phyloP scores from a whole-genome alignment of 2,797 vertebrate genomes.

The Enteromius radiatus region DNA sequence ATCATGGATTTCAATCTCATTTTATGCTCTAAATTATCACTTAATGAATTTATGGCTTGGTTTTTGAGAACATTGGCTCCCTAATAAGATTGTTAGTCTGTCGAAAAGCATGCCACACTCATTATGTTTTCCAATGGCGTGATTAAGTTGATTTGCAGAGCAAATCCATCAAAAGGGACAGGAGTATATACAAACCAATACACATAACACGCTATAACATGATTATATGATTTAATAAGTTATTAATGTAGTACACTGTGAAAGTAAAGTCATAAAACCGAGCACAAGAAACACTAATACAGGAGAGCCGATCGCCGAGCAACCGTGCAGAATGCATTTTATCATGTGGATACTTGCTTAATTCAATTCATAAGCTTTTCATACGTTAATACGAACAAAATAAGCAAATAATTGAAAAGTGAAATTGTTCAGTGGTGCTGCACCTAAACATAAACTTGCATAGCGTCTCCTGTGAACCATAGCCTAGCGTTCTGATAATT shows the following conservation, averaged over 20 bases:
- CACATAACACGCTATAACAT: conserved; percentile 73
- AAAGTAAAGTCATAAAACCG: conserved; percentile 70
- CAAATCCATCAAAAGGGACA: conserved; percentile 76
- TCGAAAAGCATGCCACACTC: conserved; percentile 76
- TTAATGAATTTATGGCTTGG: conserved; percentile 80
- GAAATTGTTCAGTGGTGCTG: conserved; percentile 49
- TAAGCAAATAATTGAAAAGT: conserved; percentile 51
- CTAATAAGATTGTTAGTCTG: conserved; percentile 82
- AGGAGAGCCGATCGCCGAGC: conserved; percentile 33
- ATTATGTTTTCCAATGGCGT: conserved; percentile 77
- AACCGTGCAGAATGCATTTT: conserved; percentile 55
- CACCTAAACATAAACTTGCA: conserved; percentile 40
- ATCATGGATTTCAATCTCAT: conserved; percentile 76
- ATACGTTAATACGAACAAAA: conserved; percentile 50
- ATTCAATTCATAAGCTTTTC: conserved; percentile 44
- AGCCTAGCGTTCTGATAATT: conserved; percentile 29
- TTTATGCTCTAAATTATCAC: conserved; percentile 79
- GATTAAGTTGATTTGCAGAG: conserved; percentile 80
- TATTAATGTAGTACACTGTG: conserved; percentile 75
- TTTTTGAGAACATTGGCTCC: conserved; percentile 74
- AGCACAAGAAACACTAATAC: conserved; percentile 62
- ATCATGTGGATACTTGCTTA: conserved; percentile 53
- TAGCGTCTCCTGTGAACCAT: conserved; percentile 29
- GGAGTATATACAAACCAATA: conserved; percentile 73
- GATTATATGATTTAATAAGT: conserved; percentile 80